phyloP scores from a whole-genome alignment of 1,140 invertebrate genomes.

The Agrilus planipennis region DNA sequence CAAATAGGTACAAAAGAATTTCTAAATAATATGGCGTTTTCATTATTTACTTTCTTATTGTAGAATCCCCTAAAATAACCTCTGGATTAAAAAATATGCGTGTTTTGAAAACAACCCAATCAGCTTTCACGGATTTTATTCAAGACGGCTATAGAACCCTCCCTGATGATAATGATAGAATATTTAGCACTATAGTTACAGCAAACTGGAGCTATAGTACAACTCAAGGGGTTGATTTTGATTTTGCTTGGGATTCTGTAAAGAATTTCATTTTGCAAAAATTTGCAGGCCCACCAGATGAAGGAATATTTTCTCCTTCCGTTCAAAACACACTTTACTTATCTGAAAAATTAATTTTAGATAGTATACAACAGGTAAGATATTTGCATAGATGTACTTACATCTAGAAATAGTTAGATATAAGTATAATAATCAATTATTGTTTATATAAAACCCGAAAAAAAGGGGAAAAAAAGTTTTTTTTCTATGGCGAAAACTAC shows the following conservation, averaged over 20 bases:
- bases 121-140: constrained; percentile 63
- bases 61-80: constrained; percentile 45
- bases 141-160: constrained; percentile 63
- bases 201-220: constrained; percentile 58
- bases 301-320: constrained; percentile 56
- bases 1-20: background rate
- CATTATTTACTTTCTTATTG: constrained; percentile 4
- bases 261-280: constrained; percentile 56
- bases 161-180: constrained; percentile 57
- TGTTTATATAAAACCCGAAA: no score
- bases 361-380: constrained; percentile 47
- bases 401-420: no score
- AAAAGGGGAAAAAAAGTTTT: no score
- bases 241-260: constrained; percentile 50
- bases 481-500: no score
- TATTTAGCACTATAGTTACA: constrained; percentile 59
- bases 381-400: no score
- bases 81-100: constrained; percentile 53
- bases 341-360: constrained; percentile 50
- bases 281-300: constrained; percentile 56
- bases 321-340: constrained; percentile 66
- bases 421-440: no score
- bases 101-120: constrained; percentile 64
- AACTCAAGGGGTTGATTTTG: constrained; percentile 49
- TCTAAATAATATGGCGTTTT: constrained; percentile 1